These are phyloP conservation scores for Phoeniculus purpureus DNA, from an alignment of 2,797 vertebrate genomes.

Conservation along the genomic window DNA sequence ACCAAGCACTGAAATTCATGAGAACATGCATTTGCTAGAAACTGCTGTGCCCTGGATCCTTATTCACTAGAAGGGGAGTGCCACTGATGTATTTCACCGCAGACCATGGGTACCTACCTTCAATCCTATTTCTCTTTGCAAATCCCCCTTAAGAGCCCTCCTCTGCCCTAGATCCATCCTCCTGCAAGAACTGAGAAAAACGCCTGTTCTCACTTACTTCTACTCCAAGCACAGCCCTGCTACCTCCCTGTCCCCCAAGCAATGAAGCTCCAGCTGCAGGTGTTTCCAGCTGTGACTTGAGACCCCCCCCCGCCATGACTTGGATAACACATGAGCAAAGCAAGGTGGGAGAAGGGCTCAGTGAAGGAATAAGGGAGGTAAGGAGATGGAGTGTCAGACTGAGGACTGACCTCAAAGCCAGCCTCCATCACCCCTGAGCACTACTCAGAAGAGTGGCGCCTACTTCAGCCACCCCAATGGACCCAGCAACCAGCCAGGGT, in stretches of 20 bases:
- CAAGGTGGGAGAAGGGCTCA: neutral
- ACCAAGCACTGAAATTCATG: neutral
- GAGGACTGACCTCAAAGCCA: neutral
- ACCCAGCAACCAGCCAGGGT: neutral
- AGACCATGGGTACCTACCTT: neutral
- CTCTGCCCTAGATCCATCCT: neutral
- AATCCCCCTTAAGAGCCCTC: neutral
- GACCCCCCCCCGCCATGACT: accelerated
- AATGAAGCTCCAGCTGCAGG: neutral
- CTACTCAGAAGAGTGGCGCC: neutral
- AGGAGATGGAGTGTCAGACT: neutral
- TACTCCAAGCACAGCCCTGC: neutral
- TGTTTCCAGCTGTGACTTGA: neutral
- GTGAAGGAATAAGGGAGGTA: neutral
- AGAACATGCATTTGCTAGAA: neutral
- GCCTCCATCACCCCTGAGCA: too few relatives aligned
- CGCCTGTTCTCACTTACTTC: neutral
- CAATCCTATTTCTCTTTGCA: neutral
- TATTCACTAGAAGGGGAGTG: accelerated
- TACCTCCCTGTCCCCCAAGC: neutral
- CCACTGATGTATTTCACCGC: accelerated
- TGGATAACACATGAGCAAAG: accelerated
- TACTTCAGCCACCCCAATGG: accelerated
- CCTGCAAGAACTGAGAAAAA: neutral
- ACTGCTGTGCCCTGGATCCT: neutral